Percentiles rank a stretch among this genome's conserved stretches.
phyloP scores from a whole-genome alignment of 1,140 invertebrate species.

The Drosophila teissieri region DNA sequence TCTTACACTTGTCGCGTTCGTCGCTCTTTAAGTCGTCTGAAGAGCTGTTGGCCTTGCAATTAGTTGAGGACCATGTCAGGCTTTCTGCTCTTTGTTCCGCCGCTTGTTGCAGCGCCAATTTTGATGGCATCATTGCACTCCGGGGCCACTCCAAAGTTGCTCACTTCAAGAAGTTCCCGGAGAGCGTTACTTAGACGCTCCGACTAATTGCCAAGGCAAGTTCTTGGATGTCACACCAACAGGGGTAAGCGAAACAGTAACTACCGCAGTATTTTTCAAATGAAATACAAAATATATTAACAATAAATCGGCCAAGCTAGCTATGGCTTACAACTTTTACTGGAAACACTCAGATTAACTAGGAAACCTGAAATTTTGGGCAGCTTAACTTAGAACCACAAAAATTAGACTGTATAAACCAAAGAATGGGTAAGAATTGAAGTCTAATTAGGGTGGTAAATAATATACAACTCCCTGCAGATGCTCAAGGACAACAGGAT shows the following conservation, averaged over 20 bases:
- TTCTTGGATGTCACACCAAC: conserved; percentile 15
- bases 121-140: conserved; percentile 37
- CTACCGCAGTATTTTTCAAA: no score
- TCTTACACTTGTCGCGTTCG: conserved; percentile 61
- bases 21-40: conserved; percentile 66
- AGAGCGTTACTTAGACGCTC: conserved; percentile 43
- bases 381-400: background rate
- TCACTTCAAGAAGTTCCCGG: conserved; percentile 42
- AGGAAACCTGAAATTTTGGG: background rate
- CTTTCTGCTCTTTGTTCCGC: conserved; percentile 33
- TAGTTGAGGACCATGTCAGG: conserved; percentile 60
- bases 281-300: no score
- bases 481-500: background rate
- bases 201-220: conserved; percentile 58
- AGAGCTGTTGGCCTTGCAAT: conserved; percentile 76
- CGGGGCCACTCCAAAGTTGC: conserved; percentile 43
- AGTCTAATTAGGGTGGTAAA: no score
- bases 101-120: conserved; percentile 38
- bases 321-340: background rate
- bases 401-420: conserved; percentile 15
- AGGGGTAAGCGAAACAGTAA: background rate
- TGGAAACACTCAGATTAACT: background rate
- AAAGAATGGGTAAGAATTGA: conserved; percentile 33
- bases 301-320: background rate
- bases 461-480: background rate